Evolutionary conservation across 2,797 vertebrate species (phyloP).

Genomic region (Petrocephalus schoutedeni): DNA sequence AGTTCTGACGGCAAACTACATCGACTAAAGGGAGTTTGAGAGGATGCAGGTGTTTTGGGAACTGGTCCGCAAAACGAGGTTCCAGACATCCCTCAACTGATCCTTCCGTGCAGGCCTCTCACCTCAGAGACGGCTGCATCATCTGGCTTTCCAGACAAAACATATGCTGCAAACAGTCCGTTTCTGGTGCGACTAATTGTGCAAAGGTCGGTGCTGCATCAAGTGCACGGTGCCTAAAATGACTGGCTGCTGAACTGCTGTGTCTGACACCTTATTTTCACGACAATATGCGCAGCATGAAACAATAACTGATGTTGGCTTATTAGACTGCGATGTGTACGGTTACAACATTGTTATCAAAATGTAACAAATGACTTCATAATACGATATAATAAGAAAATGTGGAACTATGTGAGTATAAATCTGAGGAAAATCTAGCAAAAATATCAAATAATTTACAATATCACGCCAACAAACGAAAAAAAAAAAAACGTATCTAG

Average conservation of each 20-base stretch:
- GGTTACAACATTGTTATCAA: background rate
- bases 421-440: background rate
- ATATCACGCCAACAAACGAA: background rate
- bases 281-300: background rate
- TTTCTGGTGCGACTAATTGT: background rate
- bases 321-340: background rate
- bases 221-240: background rate
- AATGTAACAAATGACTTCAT: background rate
- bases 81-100: background rate
- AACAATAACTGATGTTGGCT: background rate
- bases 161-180: background rate
- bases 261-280: background rate
- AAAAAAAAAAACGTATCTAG: background rate
- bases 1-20: constrained; percentile 19
- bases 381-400: background rate
- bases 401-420: background rate
- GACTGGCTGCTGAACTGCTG: background rate
- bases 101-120: background rate
- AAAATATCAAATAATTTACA: background rate
- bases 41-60: constrained; percentile 20
- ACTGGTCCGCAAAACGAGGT: constrained; percentile 11
- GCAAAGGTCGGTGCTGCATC: constrained; percentile 9
- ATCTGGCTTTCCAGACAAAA: background rate
- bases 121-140: background rate
- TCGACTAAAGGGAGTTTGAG: constrained; percentile 2